Evolutionary conservation across 2,797 vertebrate genomes (phyloP).

Genomic region (Numenius phaeopus): DNA sequence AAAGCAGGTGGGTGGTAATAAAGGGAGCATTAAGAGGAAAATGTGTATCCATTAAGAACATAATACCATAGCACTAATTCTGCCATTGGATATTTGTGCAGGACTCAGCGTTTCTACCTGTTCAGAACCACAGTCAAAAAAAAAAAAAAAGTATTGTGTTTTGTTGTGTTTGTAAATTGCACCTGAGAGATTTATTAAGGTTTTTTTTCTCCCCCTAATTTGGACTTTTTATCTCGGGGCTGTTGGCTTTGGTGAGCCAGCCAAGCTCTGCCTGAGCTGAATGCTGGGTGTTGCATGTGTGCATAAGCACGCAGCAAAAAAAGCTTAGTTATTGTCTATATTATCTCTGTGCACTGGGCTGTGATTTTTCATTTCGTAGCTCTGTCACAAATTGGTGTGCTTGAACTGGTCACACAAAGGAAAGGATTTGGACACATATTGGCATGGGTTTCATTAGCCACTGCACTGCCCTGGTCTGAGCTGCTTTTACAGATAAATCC

Average conservation of each 20-base stretch:
- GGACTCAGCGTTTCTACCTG: neutral
- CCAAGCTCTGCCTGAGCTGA: conserved; percentile 10
- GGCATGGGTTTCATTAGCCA: conserved; percentile 68
- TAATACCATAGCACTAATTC: neutral
- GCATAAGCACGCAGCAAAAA: conserved; percentile 36
- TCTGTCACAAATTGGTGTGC: conserved; percentile 71
- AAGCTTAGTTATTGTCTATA: conserved; percentile 68
- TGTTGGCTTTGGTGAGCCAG: conserved; percentile 24
- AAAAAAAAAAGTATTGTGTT: neutral
- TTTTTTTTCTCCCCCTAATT: neutral
- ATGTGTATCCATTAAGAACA: neutral
- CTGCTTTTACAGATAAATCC: conserved; percentile 62
- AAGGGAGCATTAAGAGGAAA: neutral
- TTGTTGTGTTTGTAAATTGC: neutral
- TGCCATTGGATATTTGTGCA: neutral
- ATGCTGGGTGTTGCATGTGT: conserved; percentile 28
- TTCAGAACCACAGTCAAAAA: neutral
- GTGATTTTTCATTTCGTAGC: conserved; percentile 73
- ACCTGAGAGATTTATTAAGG: neutral
- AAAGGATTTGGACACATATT: conserved; percentile 67
- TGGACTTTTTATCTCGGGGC: neutral
- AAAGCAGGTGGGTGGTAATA: neutral
- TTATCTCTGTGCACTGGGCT: conserved; percentile 74
- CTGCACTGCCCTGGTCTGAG: conserved; percentile 50
- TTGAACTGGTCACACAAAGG: conserved; percentile 69